Percentiles rank a stretch among this genome's conserved stretches.
Evolutionary conservation across 2,113 vertebrate species (phyloP).

Genomic region (Tetrao urogallus): DNA sequence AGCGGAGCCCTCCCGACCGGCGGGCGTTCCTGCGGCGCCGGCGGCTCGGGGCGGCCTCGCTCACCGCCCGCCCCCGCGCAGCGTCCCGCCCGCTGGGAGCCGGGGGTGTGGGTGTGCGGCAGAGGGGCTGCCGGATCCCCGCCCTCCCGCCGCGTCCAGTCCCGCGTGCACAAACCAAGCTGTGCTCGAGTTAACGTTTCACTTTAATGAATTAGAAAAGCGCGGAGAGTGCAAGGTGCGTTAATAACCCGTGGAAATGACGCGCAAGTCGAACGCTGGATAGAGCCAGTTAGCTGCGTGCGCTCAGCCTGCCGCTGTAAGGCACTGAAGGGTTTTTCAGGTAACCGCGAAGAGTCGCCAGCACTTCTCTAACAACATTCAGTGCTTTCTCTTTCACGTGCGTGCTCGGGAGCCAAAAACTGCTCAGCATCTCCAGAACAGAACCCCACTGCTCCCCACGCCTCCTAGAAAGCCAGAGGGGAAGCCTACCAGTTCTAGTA

Average conservation of each 20-base stretch:
- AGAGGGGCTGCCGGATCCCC: too few relatives aligned
- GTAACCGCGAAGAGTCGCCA: rapidly evolving
- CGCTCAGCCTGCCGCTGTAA: rapidly evolving
- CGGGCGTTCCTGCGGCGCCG: too few relatives aligned
- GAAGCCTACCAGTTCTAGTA: background rate
- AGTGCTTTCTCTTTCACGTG: background rate
- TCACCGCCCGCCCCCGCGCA: background rate
- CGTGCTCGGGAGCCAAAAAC: rapidly evolving
- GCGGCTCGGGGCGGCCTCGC: background rate
- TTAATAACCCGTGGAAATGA: rapidly evolving
- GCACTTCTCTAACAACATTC: rapidly evolving
- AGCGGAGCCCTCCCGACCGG: background rate
- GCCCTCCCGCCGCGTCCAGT: background rate
- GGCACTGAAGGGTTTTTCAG: background rate
- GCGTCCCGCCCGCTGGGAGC: background rate
- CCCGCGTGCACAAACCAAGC: too few relatives aligned
- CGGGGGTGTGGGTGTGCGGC: too few relatives aligned
- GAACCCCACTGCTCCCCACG: rapidly evolving
- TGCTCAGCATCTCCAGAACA: rapidly evolving
- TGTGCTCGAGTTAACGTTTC: background rate
- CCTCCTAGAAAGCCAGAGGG: too few relatives aligned
- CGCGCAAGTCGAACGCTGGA: rapidly evolving
- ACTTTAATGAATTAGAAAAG: background rate
- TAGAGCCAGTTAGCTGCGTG: rapidly evolving
- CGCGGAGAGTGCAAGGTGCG: rapidly evolving